phyloP scores from a whole-genome alignment of 2,888 invertebrate genomes.

The Rotaria macrura region DNA sequence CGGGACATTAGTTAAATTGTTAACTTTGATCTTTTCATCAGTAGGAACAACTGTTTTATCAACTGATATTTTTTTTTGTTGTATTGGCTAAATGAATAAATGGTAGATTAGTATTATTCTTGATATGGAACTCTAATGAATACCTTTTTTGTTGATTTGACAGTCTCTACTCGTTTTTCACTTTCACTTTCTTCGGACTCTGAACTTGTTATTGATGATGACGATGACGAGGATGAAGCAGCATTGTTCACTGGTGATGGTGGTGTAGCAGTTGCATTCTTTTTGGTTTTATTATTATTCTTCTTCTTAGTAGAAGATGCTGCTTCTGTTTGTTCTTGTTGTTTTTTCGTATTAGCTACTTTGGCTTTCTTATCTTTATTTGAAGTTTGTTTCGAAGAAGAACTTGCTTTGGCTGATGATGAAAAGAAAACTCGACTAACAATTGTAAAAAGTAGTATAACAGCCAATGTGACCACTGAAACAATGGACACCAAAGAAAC shows the following conservation, averaged over 20 bases:
- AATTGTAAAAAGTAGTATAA: background rate
- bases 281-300: background rate
- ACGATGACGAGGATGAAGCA: background rate
- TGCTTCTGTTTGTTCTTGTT: background rate
- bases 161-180: background rate
- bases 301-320: background rate
- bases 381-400: background rate
- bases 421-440: background rate
- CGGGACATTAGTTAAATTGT: too few species aligned
- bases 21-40: background rate
- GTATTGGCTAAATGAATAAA: background rate
- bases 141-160: background rate
- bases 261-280: background rate
- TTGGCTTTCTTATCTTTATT: background rate
- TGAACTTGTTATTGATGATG: background rate
- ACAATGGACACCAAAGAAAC: background rate
- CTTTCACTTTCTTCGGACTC: background rate
- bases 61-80: background rate
- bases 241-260: background rate
- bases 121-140: too few species aligned
- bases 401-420: background rate
- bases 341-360: background rate
- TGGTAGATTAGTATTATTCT: background rate
- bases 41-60: background rate
- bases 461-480: background rate